Base-by-base conservation (phyloP, 2,888 invertebrate species). In the Camptogramma bilineatum region DNA sequence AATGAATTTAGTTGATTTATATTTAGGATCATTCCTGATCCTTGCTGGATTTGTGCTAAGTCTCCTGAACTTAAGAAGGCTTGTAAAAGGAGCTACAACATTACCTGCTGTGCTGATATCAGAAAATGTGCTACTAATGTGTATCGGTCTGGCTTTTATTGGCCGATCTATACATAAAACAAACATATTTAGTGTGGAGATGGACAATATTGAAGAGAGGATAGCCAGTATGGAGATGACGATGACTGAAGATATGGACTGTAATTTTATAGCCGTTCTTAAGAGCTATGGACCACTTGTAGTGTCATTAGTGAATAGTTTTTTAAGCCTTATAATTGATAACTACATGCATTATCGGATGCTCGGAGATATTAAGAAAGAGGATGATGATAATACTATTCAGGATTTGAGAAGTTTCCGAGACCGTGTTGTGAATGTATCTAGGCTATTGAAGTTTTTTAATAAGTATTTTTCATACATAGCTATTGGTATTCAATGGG, bases 281-380 rank as follows among this genome's bases (percentile, higher is more conserved):
- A 76, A 87, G 69, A 85, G 85, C 47, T 93, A 90, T 17, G 91
- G 91, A 46, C 92, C 92, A 0, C 66, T 90, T 16, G 81, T 91
- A 21, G 76, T 90, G 28, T 87, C 93, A 4, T 73, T 91, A 47
- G 88, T 91, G 0, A 93, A 93, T 68, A 92, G 91, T 69, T 93
- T 93, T 69, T 42, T 91, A 9, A 89, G 84, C 56, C 76, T 92
- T 1, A 74, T 91, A 0, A 88, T 93, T 61, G 88, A 92, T 62
- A 91, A 91, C 72, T 92, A 90, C 62, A 83, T 91, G 85, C 90
- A 91, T 73, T 91, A 90, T 68, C 85, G 73, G 76, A 85, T 89
- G 79, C 64, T 91, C 34, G 71, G 75, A 13, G 81, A 85, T 31
- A 76, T 78, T 0, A 84, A 86, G 61, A 75, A 69, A 24, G 80